Percentiles rank a stretch among this genome's conserved stretches.
These are phyloP conservation scores for Scaptomyza reducta DNA, from an alignment of 2,888 invertebrate genomes.

Conservation along the genomic window DNA sequence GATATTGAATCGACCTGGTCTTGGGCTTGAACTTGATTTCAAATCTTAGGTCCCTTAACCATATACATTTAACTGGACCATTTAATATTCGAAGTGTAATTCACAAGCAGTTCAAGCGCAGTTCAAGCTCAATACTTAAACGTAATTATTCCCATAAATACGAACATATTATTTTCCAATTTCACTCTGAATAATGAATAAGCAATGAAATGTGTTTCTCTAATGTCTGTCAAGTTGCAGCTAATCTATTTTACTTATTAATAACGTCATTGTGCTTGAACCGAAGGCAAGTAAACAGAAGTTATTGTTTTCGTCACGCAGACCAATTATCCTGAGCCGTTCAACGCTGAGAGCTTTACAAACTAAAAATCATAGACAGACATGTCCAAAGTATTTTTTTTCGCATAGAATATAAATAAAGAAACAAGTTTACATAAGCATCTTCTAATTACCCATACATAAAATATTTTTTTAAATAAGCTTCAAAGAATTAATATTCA, in stretches of 20 bases:
- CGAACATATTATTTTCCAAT: not conserved
- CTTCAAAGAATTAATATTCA: no score
- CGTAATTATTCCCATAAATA: not conserved
- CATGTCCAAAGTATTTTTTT: no score
- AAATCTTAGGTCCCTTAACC: not conserved
- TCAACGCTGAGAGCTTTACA: not conserved
- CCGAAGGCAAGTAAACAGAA: not conserved
- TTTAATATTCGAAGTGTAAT: slow-evolving; percentile 1
- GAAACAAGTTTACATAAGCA: no score
- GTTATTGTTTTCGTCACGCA: not conserved
- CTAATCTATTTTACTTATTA: not conserved
- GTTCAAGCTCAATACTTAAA: not conserved
- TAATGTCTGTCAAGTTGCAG: slow-evolving; percentile 6
- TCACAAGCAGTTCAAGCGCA: not conserved
- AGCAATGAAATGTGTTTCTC: not conserved
- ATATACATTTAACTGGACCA: not conserved
- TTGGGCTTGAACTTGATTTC: not conserved
- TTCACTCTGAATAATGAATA: slow-evolving; percentile 5
- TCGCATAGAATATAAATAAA: no score
- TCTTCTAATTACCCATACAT: no score
- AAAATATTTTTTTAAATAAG: no score
- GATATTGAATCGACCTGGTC: slow-evolving; percentile 7
- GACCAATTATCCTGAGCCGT: not conserved
- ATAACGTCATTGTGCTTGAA: not conserved
- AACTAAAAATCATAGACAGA: no score